A percentile compares a stretch with the other conserved stretches of the same genome.
These are phyloP conservation scores for Patella depressa DNA, from an alignment of 2,888 invertebrate genomes.

Conservation along the genomic window DNA sequence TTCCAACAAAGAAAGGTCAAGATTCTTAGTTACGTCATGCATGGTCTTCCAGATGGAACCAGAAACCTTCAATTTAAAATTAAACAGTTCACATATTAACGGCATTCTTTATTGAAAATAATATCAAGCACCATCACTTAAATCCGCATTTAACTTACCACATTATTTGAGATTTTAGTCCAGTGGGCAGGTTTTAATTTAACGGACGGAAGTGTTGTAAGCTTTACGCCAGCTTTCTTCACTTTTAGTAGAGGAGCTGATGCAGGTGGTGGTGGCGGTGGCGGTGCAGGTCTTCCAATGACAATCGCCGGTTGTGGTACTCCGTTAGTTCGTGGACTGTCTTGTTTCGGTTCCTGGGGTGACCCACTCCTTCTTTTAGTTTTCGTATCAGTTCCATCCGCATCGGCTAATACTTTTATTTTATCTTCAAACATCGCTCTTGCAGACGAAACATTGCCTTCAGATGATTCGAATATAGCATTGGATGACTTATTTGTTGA, in stretches of 20 bases:
- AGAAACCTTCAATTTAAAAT: too few species aligned
- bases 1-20: conserved; percentile 43
- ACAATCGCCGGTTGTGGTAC: conserved; percentile 14
- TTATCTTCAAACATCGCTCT: conserved; percentile 6
- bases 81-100: background rate
- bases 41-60: conserved; percentile 30
- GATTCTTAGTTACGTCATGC: conserved; percentile 29
- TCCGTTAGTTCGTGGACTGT: conserved; percentile 8
- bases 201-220: conserved; percentile 19
- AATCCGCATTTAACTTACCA: conserved; percentile 35
- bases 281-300: conserved; percentile 13
- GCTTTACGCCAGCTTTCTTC: conserved; percentile 15
- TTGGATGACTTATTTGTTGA: background rate
- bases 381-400: background rate
- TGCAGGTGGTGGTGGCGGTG: conserved; percentile 17
- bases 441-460: background rate
- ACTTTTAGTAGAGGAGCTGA: conserved; percentile 17
- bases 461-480: background rate
- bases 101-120: background rate
- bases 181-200: conserved; percentile 53
- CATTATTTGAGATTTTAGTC: conserved; percentile 43
- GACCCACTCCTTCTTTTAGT: conserved; percentile 16
- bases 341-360: conserved; percentile 20
- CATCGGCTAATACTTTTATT: background rate
- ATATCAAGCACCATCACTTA: background rate